Evolutionary conservation across 2,888 invertebrate genomes (phyloP).

Genomic region (Drosophila macrothrix): DNA sequence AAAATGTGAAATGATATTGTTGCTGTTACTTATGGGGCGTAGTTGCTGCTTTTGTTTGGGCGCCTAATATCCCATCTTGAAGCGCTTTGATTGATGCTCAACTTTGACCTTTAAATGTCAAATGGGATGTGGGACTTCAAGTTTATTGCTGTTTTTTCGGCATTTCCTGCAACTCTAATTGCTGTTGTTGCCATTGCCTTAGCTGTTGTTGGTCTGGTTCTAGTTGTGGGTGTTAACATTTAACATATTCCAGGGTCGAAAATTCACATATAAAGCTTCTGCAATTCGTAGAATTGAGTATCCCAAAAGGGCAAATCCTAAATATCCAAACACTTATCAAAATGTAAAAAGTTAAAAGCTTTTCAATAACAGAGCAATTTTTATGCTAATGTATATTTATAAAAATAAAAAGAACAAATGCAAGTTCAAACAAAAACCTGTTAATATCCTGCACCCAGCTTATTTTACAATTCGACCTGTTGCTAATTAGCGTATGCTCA

Average conservation of each 20-base stretch:
- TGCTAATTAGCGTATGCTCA: conserved; percentile 36
- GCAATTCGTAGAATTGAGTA: conserved; percentile 30
- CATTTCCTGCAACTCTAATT: conserved; percentile 56
- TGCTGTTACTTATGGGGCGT: conserved; percentile 7
- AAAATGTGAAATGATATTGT: conserved; percentile 17
- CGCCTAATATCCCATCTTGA: conserved; percentile 44
- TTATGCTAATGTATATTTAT: neutral
- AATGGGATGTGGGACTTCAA: conserved; percentile 28
- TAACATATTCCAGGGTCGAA: conserved; percentile 35
- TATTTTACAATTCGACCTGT: conserved; percentile 1
- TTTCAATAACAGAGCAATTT: neutral
- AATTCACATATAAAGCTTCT: conserved; percentile 23
- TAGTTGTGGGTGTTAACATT: conserved; percentile 44
- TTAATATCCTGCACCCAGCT: neutral
- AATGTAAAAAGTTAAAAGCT: conserved; percentile 2
- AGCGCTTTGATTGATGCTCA: conserved; percentile 64
- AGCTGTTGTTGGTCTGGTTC: conserved; percentile 11
- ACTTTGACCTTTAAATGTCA: conserved; percentile 79
- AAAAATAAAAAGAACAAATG: neutral
- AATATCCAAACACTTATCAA: conserved; percentile 8
- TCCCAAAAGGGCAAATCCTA: conserved; percentile 32
- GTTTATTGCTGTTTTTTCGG: neutral
- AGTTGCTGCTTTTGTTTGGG: conserved; percentile 24
- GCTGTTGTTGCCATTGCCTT: conserved; percentile 29
- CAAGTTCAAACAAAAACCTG: neutral